Percentiles rank a stretch among this genome's conserved stretches.
These are phyloP conservation scores for Anoplophora glabripennis DNA, from an alignment of 1,140 invertebrate species.

Conservation along the genomic window DNA sequence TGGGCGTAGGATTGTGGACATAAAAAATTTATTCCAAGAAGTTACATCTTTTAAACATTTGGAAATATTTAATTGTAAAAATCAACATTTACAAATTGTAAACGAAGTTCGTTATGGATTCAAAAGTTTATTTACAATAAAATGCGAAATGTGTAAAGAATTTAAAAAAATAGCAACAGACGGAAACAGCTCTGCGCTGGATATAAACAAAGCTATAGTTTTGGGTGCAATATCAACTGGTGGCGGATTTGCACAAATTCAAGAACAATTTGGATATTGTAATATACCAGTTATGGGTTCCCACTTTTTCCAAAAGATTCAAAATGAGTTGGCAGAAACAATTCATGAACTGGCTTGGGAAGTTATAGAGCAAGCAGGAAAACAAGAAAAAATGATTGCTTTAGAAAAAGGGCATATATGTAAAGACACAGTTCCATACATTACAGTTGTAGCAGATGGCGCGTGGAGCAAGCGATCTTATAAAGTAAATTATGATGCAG, in stretches of 20 bases:
- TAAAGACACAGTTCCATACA: conserved; percentile 32
- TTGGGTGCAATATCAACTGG: not conserved
- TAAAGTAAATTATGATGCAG: conserved; percentile 32
- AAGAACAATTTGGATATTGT: not conserved
- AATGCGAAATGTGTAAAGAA: no score
- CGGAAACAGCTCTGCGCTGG: not conserved
- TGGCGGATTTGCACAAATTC: not conserved
- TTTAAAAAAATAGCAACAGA: no score
- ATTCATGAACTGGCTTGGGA: not conserved
- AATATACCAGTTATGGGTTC: not conserved
- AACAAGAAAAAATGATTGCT: conserved; percentile 19
- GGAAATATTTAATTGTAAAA: no score
- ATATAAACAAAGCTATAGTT: not conserved
- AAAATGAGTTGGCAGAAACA: not conserved
- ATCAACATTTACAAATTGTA: no score
- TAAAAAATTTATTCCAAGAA: no score
- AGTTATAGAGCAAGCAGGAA: not conserved
- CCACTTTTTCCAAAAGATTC: not conserved
- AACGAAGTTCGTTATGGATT: no score
- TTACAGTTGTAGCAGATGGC: conserved; percentile 43
- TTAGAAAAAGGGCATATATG: conserved; percentile 36
- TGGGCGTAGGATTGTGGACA: no score
- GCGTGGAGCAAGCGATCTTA: conserved; percentile 41
- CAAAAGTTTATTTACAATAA: no score
- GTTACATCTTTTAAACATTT: no score